A percentile compares a stretch with the other conserved stretches of the same genome.
These are phyloP conservation scores for Lordiphosa stackelbergi DNA, from an alignment of 1,140 invertebrate genomes.

Conservation along the genomic window DNA sequence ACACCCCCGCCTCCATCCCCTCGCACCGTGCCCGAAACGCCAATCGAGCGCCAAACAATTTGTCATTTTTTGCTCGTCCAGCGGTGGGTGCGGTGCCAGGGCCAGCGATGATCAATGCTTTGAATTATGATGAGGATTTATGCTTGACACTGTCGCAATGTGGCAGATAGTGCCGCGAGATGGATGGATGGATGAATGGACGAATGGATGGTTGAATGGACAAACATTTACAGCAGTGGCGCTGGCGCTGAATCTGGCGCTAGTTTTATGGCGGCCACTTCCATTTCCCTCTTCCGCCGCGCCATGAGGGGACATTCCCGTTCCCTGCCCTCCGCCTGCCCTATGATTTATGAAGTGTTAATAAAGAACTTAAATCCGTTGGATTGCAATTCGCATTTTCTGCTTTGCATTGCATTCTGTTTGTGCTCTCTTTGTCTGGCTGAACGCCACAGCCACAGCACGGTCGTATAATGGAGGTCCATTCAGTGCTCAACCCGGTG, in stretches of 20 bases:
- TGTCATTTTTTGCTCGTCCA: constrained; percentile 70
- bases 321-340: background rate
- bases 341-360: constrained; percentile 77
- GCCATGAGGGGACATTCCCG: background rate
- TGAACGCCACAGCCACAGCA: too few relatives aligned
- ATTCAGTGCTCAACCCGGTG: background rate
- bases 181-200: constrained; percentile 29
- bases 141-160: constrained; percentile 74
- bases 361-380: constrained; percentile 77
- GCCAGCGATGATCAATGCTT: constrained; percentile 73
- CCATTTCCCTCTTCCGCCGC: constrained; percentile 19
- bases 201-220: constrained; percentile 49
- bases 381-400: constrained; percentile 64
- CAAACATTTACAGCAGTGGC: constrained; percentile 55
- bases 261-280: constrained; percentile 70
- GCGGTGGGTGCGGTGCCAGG: constrained; percentile 9
- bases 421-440: constrained; percentile 20
- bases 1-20: constrained; percentile 1
- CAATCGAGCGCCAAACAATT: constrained; percentile 76
- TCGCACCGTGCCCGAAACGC: constrained; percentile 18
- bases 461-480: constrained; percentile 4
- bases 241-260: constrained; percentile 30
- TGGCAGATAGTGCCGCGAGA: constrained; percentile 63
- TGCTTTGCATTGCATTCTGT: constrained; percentile 21
- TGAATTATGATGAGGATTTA: constrained; percentile 77